Conservation (phyloP, 1,140 invertebrate species). For the Zaprionus vittiger region DNA sequence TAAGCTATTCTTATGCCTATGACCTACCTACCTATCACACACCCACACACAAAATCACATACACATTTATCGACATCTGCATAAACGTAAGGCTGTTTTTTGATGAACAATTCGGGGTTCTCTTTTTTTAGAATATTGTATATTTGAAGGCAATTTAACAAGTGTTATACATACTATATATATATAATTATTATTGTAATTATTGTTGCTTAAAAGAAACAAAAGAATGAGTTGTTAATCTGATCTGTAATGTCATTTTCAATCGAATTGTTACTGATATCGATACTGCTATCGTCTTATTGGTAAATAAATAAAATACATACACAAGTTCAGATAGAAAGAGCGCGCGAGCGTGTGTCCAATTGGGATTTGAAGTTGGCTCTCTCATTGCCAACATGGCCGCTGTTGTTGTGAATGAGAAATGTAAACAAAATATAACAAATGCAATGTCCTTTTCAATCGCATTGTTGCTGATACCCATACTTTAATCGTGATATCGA, state of each 20-base stretch:
- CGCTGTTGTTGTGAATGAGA: too few species aligned
- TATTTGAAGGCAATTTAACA: constrained; percentile 68
- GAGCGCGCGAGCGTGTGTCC: neutral
- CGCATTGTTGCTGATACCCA: too few species aligned
- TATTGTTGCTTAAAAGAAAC: constrained; percentile 68
- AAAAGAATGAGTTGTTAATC: constrained; percentile 60
- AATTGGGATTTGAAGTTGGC: constrained; percentile 2
- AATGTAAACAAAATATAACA: neutral
- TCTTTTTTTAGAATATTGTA: constrained; percentile 76
- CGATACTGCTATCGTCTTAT: constrained; percentile 47
- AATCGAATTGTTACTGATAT: constrained; percentile 69
- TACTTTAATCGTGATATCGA: too few species aligned
- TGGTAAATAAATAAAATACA: constrained; percentile 39
- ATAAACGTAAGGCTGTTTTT: constrained; percentile 80
- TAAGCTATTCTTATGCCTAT: constrained; percentile 36
- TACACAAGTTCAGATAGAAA: constrained; percentile 28
- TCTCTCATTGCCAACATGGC: neutral
- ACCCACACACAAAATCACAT: neutral
- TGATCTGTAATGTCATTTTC: constrained; percentile 71
- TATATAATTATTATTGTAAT: constrained; percentile 59
- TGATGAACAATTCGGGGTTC: constrained; percentile 68
- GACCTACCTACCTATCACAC: neutral
- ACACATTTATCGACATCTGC: constrained; percentile 42
- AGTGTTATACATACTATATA: constrained; percentile 67
- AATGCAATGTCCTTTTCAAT: too few species aligned